A percentile compares a stretch with the other conserved stretches of the same genome.
Evolutionary conservation across 2,113 vertebrate species (phyloP).

Genomic region (Anoura caudifer): DNA sequence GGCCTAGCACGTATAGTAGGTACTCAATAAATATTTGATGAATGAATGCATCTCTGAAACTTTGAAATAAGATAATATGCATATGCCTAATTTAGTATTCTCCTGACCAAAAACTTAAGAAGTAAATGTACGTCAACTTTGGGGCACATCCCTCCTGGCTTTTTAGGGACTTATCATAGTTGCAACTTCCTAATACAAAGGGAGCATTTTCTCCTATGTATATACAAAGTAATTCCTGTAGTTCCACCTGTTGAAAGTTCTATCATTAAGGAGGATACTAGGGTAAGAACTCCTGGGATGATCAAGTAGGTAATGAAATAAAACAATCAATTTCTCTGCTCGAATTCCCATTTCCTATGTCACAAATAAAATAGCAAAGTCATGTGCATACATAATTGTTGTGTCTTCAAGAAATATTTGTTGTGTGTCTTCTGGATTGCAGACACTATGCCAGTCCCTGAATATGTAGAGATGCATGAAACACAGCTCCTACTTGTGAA

Average conservation of each 20-base stretch:
- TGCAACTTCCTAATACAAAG: background rate
- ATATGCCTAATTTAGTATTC: background rate
- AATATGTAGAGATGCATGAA: background rate
- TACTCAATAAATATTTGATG: slow-evolving; percentile 37
- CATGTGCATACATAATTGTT: background rate
- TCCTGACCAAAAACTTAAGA: background rate
- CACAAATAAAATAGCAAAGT: background rate
- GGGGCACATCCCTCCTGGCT: background rate
- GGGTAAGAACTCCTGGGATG: background rate
- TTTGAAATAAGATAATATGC: background rate
- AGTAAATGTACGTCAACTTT: background rate
- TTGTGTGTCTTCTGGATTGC: background rate
- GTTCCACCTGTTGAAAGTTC: background rate
- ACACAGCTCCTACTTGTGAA: background rate
- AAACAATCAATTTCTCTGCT: slow-evolving; percentile 10
- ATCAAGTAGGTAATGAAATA: background rate
- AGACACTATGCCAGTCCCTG: background rate
- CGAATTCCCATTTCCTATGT: background rate
- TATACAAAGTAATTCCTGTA: background rate
- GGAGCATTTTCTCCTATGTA: background rate
- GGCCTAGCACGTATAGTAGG: background rate
- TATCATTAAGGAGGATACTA: background rate
- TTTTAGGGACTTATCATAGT: background rate
- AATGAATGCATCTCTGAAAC: background rate
- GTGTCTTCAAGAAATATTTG: background rate